Percentiles rank a stretch among this genome's conserved stretches.
These are phyloP conservation scores for Drosophila tropicalis DNA, from an alignment of 1,140 invertebrate species.

Conservation along the genomic window DNA sequence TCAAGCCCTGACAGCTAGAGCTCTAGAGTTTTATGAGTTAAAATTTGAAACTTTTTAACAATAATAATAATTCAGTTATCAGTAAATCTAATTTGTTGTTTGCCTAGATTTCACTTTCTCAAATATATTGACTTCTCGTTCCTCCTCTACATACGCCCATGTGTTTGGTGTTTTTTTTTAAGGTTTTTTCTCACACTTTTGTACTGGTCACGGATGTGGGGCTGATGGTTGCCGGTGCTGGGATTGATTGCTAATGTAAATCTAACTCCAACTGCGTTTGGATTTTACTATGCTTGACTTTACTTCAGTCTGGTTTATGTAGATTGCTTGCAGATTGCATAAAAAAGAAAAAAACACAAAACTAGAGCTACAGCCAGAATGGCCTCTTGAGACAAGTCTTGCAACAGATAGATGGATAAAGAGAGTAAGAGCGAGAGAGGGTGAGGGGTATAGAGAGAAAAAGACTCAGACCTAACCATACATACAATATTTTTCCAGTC, in stretches of 20 bases:
- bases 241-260: conserved; percentile 75
- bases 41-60: too few relatives aligned
- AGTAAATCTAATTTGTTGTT: too few relatives aligned
- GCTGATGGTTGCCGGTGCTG: conserved; percentile 25
- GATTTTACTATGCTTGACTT: conserved; percentile 45
- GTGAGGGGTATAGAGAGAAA: too few relatives aligned
- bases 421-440: too few relatives aligned
- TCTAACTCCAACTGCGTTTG: conserved; percentile 45
- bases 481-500: conserved; percentile 1
- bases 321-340: conserved; percentile 61
- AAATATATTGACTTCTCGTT: conserved; percentile 19
- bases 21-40: too few relatives aligned
- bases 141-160: conserved; percentile 39
- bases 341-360: conserved; percentile 18
- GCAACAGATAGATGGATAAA: background rate
- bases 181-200: conserved; percentile 50
- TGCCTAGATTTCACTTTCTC: background rate
- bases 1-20: too few relatives aligned
- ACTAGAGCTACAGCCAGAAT: conserved; percentile 50
- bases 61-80: too few relatives aligned
- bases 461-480: conserved; percentile 5
- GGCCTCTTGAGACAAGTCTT: conserved; percentile 27
- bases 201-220: conserved; percentile 54
- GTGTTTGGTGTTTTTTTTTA: conserved; percentile 50
- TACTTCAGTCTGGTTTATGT: conserved; percentile 53